A percentile compares a stretch with the other conserved stretches of the same genome.
phyloP scores from a whole-genome alignment of 2,113 vertebrate genomes.

The Podiceps cristatus region DNA sequence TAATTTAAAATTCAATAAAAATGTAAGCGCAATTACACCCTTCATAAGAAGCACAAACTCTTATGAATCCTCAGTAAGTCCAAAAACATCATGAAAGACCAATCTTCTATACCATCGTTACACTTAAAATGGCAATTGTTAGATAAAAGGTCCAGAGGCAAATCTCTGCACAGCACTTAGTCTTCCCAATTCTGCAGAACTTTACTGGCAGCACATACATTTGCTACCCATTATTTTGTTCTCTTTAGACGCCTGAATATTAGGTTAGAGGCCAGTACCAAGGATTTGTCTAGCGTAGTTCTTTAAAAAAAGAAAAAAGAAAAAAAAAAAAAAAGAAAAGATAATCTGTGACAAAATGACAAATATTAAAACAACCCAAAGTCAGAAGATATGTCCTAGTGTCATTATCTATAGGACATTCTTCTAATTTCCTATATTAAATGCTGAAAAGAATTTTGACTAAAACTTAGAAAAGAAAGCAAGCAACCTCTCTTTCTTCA shows the following conservation, averaged over 20 bases:
- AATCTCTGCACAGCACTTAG: neutral
- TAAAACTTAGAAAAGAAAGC: neutral
- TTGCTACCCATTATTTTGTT: neutral
- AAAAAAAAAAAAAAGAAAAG: too few relatives aligned
- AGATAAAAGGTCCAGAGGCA: neutral
- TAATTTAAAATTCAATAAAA: conserved; percentile 26
- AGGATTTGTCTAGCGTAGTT: neutral
- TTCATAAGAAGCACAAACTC: neutral
- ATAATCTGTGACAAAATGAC: accelerated
- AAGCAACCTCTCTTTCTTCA: neutral
- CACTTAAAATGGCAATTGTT: neutral
- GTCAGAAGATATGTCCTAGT: neutral
- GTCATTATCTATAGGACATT: accelerated
- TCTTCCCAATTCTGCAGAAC: neutral
- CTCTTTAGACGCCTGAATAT: neutral
- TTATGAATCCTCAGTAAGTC: neutral
- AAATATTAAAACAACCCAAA: neutral
- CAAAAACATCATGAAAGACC: neutral
- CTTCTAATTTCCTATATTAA: neutral
- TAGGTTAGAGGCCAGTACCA: neutral
- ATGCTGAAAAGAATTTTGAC: neutral
- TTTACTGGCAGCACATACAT: neutral
- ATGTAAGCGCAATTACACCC: neutral
- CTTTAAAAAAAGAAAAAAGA: neutral
- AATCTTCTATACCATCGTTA: neutral